Percentiles rank a stretch among this genome's conserved stretches.
Conservation (phyloP, 2,888 invertebrate species). For the Nymphalis c-album region DNA sequence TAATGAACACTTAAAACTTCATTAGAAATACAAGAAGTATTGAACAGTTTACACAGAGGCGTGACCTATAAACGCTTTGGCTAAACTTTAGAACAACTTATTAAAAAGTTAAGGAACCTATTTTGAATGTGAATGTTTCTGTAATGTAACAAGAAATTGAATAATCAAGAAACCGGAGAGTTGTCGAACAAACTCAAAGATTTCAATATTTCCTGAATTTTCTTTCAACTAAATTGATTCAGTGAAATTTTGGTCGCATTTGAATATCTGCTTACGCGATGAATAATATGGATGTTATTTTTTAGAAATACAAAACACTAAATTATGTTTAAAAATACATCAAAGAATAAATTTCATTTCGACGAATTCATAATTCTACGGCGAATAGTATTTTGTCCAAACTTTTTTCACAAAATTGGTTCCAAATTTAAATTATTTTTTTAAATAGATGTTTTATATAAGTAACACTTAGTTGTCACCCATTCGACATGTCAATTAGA, state of each 20-base stretch:
- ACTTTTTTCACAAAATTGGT: no score
- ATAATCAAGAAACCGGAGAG: constrained; percentile 39
- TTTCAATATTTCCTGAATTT: constrained; percentile 19
- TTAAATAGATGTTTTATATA: no score
- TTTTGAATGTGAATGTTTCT: constrained; percentile 44
- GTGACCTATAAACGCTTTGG: constrained; percentile 29
- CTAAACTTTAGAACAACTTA: constrained; percentile 28
- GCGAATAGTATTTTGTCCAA: no score
- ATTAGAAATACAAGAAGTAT: constrained; percentile 1
- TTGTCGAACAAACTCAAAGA: constrained; percentile 9
- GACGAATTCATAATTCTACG: no score
- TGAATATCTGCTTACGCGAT: constrained; percentile 2
- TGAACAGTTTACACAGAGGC: constrained; percentile 12
- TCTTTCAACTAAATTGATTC: constrained; percentile 12
- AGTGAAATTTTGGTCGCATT: constrained; percentile 8
- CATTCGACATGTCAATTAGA: no score
- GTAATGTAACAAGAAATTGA: constrained; percentile 35
- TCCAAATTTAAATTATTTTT: no score
- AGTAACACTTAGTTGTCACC: no score
- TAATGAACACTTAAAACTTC: neutral
- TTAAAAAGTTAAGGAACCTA: constrained; percentile 28
- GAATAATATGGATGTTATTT: constrained; percentile 3
- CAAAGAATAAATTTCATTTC: no score
- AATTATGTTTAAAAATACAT: neutral
- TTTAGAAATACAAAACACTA: neutral